Base-by-base conservation (phyloP, 2,888 invertebrate species). In the Panorpa germanica region DNA sequence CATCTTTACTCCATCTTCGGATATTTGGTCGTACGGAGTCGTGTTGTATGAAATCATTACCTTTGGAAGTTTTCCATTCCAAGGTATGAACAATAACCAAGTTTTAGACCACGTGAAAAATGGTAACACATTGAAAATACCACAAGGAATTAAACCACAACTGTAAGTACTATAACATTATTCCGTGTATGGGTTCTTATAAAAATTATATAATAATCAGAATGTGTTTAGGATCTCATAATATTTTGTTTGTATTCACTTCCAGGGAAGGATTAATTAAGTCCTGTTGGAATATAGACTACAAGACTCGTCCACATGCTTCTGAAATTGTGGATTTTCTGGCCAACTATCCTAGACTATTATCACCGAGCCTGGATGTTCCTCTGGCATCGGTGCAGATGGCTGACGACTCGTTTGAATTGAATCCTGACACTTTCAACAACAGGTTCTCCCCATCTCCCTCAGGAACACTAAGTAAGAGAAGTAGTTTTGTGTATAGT, bases 1-100 rank as follows among this genome's bases (percentile, higher is more conserved):
- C 8, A 63, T 82, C 31, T 90, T 86, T 51, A 81, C 83, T 2
- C 68, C 81, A 12, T 71, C 76, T 20, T 82, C 86, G 0, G 90
- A 91, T 52, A 72, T 90, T 10, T 91, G 88, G 88, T 76, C 83
- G 19, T 86, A 72, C 47, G 90, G 86, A 4, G 78, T 90, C 23
- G 59, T 88, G 13, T 59, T 90, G 3, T 90, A 77, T 48, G 81
- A 83, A 54, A 80, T 90, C 32, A 73, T 86, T 33, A 85, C 90
- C 0, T 86, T 90, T 52, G 90, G 90, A 7, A 78, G 81, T 43
- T 76, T 83, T 51, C 90, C 90, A 1, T 90, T 80, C 52, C 85
- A 82, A 55, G 86, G 83, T 1, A 59, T 83, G 45, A 74, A 73
- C 41, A 90, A 90, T 52, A 70, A 69, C 38, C 74, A 88, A 57